Evolutionary conservation across 2,113 vertebrate genomes (phyloP), one percentile per base, ranked within the genome.

Genomic region (Centropus unirufus): DNA sequence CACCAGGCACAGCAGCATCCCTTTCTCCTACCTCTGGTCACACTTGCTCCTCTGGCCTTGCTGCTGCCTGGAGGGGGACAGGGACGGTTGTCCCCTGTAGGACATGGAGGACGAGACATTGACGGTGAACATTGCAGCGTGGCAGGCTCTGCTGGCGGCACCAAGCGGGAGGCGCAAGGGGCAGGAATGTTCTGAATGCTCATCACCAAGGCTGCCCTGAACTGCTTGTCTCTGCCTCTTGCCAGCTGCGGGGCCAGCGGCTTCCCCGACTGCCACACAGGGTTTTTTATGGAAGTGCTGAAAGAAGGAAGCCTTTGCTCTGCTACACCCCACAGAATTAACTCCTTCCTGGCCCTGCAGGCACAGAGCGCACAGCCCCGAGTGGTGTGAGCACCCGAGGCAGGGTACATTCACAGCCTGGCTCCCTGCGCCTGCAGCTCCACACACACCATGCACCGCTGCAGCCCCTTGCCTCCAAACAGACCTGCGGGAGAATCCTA

Each of bases 61-160:
- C 80, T 11, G 49, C 46, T 95, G 98, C 90, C 94, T 96, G 90
- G 95, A 85, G 75, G 96, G 91, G 89, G 86, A 87, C 34, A 96
- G 91, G 77, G 97, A 80, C 11, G 51, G 93, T 23, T 93, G 95
- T 95, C 96, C 97, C 89, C 97, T 57, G 93, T 97, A 94, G 54
- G 97, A 96, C 97, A 98, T 91, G 77, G 98, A 98, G 5, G 98
- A 98, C 2, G 98, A 98, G 95, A 99, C 93, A 87, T 98, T 99
- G 83, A 98, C 97, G 1, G 98, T 98, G 97, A 98, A 98, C 98
- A 98, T 98, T 69, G 93, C 29, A 62, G 74, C 3, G 12, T 90
- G 79, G 39, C 77, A 54, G 11, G 44, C 39, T 54, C 72, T 55
- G 70, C 44, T 70, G 39, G 68, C 27, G 27, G 89, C 3, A 62